Evolutionary conservation across 2,797 vertebrate species (phyloP).

Genomic region (Epinephelus malabaricus): DNA sequence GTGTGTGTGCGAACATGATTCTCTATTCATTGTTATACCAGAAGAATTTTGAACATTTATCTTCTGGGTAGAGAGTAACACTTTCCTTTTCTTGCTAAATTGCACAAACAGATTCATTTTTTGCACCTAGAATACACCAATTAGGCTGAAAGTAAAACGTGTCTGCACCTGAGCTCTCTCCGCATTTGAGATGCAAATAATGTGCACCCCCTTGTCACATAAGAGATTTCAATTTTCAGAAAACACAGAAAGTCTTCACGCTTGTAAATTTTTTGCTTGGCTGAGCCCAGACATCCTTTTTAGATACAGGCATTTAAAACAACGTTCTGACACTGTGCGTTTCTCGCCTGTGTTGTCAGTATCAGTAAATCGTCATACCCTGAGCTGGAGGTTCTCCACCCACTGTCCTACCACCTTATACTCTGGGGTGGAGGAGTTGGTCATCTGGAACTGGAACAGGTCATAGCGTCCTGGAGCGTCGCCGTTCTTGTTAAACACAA

Average conservation of each 20-base stretch:
- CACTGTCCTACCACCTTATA: constrained; percentile 95
- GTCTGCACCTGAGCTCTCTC: constrained; percentile 41
- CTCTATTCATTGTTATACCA: neutral
- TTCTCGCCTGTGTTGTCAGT: neutral
- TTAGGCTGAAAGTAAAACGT: constrained; percentile 53
- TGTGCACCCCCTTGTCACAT: constrained; percentile 15
- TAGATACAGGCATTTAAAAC: constrained; percentile 21
- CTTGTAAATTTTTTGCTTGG: neutral
- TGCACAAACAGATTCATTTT: constrained; percentile 40
- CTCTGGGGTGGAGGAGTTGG: constrained; percentile 90
- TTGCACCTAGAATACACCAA: constrained; percentile 41
- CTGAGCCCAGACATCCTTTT: constrained; percentile 12
- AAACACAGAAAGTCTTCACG: constrained; percentile 18
- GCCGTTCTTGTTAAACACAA: constrained; percentile 97
- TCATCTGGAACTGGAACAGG: constrained; percentile 97
- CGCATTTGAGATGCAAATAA: constrained; percentile 59
- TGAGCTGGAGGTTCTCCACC: constrained; percentile 96
- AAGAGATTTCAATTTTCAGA: constrained; percentile 38
- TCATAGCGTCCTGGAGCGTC: constrained; percentile 97
- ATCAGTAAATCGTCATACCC: constrained; percentile 84
- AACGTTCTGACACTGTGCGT: neutral
- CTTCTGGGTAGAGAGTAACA: constrained; percentile 23
- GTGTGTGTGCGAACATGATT: constrained; percentile 19
- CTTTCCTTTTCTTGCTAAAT: constrained; percentile 34
- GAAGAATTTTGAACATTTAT: constrained; percentile 29